Evolutionary conservation across 2,888 invertebrate species (phyloP).

Genomic region (Phengaris arion): DNA sequence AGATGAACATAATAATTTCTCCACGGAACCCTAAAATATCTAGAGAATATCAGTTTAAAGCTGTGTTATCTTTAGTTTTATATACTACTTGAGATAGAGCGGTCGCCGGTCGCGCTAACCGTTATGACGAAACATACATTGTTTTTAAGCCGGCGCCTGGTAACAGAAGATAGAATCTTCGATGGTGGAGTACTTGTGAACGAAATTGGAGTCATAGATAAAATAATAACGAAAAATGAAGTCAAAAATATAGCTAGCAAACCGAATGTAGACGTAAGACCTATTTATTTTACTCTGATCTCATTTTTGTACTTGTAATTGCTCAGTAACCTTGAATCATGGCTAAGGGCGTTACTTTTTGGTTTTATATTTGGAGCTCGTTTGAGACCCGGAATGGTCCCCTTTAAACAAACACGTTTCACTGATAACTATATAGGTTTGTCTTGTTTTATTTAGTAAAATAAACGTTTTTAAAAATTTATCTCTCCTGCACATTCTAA

Average conservation of each 20-base stretch:
- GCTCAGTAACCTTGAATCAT: slow-evolving; percentile 41
- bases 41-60: slow-evolving; percentile 18
- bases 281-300: slow-evolving; percentile 26
- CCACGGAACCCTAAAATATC: slow-evolving; percentile 10
- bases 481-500: background rate
- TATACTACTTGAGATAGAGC: slow-evolving; percentile 42
- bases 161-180: slow-evolving; percentile 72
- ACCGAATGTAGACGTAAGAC: slow-evolving; percentile 75
- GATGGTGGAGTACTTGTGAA: slow-evolving; percentile 81
- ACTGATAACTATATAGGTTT: slow-evolving; percentile 29
- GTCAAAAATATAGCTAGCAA: slow-evolving; percentile 67
- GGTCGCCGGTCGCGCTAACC: slow-evolving; percentile 47
- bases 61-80: slow-evolving; percentile 39
- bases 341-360: slow-evolving; percentile 40
- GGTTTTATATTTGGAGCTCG: slow-evolving; percentile 32
- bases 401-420: slow-evolving; percentile 27
- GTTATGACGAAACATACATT: slow-evolving; percentile 58
- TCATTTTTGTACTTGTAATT: background rate
- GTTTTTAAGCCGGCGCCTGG: slow-evolving; percentile 72
- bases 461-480: slow-evolving; percentile 14
- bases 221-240: slow-evolving; percentile 70
- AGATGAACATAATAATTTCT: background rate
- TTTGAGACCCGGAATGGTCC: slow-evolving; percentile 21
- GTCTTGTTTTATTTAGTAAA: slow-evolving; percentile 11
- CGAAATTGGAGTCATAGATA: slow-evolving; percentile 78